Evolutionary conservation across 1,140 invertebrate species (phyloP), one percentile per base, ranked within the genome.

Genomic region (Drosophila watanabei): DNA sequence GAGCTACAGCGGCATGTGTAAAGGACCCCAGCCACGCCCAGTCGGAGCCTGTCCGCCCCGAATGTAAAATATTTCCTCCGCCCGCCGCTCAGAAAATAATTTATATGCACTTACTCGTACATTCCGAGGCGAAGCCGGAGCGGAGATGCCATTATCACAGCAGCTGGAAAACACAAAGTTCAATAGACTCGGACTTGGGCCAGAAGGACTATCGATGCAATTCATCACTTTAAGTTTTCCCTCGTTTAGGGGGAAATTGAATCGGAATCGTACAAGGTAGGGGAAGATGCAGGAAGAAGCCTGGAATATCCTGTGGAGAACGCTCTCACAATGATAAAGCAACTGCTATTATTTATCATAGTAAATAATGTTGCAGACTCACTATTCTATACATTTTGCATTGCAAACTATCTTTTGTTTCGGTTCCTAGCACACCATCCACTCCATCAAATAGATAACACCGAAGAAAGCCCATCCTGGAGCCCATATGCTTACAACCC

Each of bases 71-170:
- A 73, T 60, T 61, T 73, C 37, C 69, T 59, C 58, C 14, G 68
- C 32, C 71, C 18, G 71, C 46, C 69, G 56, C 35, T 73, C 69
- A 61, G 41, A 71, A 73, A 73, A 73, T 75, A 75, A 75, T 73
- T 75, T 75, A 75, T 75, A 51, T 75, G 71, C 71, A 75, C 71
- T 75, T 73, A 48, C 64, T 35, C 20, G 54, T 39, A 69, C 63
- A 65, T 32, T 33, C 35, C 35, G 37, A 39, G 32, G 20, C 20
- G 35, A 16, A 51, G 45, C n/a, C 32, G 11, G 51, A 57, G 20
- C 54, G 5, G 54, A n/a, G 35, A 72, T 30, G 43, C 52, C 66
- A 73, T 60, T 32, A 49, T 39, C 51, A 49, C 49, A 52, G 46
- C 18, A 35, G 16, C 30, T 16, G 60, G 37, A 45, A 37, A 37